These are phyloP conservation scores for Drosophila tristis DNA, from an alignment of 1,140 invertebrate species.

Conservation along the genomic window DNA sequence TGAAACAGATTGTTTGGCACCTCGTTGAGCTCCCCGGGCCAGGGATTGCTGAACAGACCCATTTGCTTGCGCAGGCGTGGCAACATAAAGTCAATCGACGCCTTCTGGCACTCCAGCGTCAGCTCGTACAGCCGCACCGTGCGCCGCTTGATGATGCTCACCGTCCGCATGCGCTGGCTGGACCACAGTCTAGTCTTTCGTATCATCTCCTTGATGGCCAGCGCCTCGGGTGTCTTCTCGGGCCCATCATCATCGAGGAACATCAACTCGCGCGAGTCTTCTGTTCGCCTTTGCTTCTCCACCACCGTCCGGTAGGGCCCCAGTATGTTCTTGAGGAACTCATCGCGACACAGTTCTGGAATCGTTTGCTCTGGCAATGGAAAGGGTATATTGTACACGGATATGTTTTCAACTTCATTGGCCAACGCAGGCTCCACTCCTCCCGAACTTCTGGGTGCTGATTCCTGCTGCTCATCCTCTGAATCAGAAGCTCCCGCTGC, in stretches of 20 bases:
- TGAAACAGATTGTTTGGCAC: conserved; percentile 43
- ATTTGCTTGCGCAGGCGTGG: conserved; percentile 37
- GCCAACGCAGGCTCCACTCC: no score
- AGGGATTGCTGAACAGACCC: conserved; percentile 13
- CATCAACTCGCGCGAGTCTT: no score
- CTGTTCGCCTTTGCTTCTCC: not conserved
- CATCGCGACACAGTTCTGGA: conserved; percentile 47
- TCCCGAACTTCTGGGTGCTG: no score
- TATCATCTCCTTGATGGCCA: conserved; percentile 18
- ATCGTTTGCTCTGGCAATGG: conserved; percentile 44
- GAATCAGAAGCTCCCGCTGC: no score
- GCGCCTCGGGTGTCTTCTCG: conserved; percentile 6
- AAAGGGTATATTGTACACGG: conserved; percentile 8
- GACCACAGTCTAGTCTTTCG: not conserved
- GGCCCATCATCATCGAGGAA: no score
- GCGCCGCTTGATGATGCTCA: not conserved
- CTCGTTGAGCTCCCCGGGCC: conserved; percentile 24
- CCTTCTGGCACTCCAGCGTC: conserved; percentile 25
- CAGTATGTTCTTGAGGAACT: conserved; percentile 12
- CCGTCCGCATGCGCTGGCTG: no score
- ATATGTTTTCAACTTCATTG: no score
- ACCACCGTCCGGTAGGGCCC: not conserved
- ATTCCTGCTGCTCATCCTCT: no score
- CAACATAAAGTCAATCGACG: conserved; percentile 40
- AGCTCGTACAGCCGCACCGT: not conserved